Evolutionary conservation across 2,113 vertebrate genomes (phyloP).

Genomic region (Glareola pratincola): DNA sequence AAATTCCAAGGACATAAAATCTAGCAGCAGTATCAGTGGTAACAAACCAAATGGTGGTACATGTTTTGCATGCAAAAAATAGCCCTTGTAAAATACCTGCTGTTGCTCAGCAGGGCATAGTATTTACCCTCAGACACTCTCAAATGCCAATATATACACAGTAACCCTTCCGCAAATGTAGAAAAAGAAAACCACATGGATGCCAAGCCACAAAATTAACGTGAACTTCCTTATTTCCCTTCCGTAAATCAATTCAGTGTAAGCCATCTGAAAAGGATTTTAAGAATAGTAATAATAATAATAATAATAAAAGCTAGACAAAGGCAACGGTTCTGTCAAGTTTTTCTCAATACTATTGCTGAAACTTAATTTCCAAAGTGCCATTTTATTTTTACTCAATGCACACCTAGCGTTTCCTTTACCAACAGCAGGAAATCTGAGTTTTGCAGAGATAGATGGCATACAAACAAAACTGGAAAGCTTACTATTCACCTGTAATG

Average conservation of each 20-base stretch:
- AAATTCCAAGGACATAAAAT: background rate
- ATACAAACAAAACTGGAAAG: background rate
- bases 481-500: background rate
- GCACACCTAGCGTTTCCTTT: background rate
- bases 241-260: background rate
- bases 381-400: background rate
- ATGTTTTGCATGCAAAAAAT: background rate
- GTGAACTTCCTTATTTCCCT: background rate
- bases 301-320: background rate
- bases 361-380: conserved; percentile 2
- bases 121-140: background rate
- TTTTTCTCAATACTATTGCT: background rate
- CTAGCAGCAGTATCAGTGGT: background rate
- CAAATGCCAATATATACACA: background rate
- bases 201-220: background rate
- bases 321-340: background rate
- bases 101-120: background rate
- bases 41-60: background rate
- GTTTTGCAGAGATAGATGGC: background rate
- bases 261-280: background rate
- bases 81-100: background rate
- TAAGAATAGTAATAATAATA: background rate
- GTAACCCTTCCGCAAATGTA: background rate
- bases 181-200: background rate
- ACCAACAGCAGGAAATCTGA: background rate